Evolutionary conservation across 2,888 invertebrate species (phyloP), one percentile per base, ranked within the genome.

Genomic region (Phortica magna): DNA sequence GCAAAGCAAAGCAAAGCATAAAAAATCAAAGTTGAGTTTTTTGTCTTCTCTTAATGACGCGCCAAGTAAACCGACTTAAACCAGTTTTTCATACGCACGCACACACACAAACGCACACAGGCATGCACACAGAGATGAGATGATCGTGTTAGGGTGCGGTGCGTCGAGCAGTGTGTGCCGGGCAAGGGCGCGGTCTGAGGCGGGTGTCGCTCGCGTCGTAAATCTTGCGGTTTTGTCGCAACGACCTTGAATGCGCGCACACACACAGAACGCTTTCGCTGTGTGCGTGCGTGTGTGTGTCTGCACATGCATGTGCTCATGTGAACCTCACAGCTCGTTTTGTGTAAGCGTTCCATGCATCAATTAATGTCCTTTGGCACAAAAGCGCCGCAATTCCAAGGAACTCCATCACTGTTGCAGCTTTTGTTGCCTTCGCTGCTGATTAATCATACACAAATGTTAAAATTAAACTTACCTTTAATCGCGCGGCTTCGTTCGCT

Each of bases 161-260:
- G 53, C 53, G 55, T 22, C 1, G n/a, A 22, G 7, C 7, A 7
- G 61, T 17, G 61, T 7, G 19, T 6, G 17, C 22, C 17, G 17
- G 10, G 61, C 19, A n/a, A 43, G 68, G 68, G 68, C 43, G 68
- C 68, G 39, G 43, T 68, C 68, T 19, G 43, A 43, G 43, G 84
- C 84, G 84, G 84, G 85, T 85, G 88, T 84, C 85, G 83, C 87
- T 84, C 79, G 76, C 79, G 83, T 81, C 85, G 88, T 88, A 86
- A 85, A 85, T 85, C 88, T 86, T 78, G 73, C 68, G 79, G 67
- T 76, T 76, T 75, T 79, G 77, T 73, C 75, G 73, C 59, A 75
- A 79, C 79, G 82, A 82, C 82, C 82, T 82, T 82, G 82, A 80
- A 68, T 68, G 43, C 48, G 42, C 22, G 43, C 42, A 43, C 43